Evolutionary conservation across 2,888 invertebrate species (phyloP).

Genomic region (Cheilosia vulpina): DNA sequence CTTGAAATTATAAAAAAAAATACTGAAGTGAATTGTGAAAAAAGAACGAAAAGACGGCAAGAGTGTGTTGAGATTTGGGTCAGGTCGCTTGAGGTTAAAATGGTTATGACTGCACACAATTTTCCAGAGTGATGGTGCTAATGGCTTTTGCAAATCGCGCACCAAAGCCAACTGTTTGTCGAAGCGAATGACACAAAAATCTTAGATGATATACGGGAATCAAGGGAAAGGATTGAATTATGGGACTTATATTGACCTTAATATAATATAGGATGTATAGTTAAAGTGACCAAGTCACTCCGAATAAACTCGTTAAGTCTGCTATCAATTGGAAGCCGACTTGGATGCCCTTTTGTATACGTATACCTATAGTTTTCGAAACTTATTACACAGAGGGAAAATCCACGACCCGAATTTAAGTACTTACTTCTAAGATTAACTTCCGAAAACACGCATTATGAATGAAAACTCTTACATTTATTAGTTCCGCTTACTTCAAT

Average conservation of each 20-base stretch:
- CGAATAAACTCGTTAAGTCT: too few species aligned
- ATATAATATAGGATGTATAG: background rate
- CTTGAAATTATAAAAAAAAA: constrained; percentile 59
- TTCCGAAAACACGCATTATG: too few species aligned
- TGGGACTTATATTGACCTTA: constrained; percentile 16
- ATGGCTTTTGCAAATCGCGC: constrained; percentile 61
- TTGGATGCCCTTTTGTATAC: too few species aligned
- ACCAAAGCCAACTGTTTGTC: constrained; percentile 40
- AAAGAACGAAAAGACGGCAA: constrained; percentile 58
- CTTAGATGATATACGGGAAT: constrained; percentile 16
- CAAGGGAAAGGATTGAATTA: constrained; percentile 3
- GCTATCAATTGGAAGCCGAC: too few species aligned
- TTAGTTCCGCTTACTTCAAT: too few species aligned
- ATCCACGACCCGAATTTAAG: too few species aligned
- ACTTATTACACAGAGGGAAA: too few species aligned
- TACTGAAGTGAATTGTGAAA: constrained; percentile 51
- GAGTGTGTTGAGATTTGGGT: constrained; percentile 67
- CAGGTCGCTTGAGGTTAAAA: constrained; percentile 73
- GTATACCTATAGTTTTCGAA: too few species aligned
- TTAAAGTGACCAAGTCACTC: background rate
- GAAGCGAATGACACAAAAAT: constrained; percentile 43
- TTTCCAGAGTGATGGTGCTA: constrained; percentile 67
- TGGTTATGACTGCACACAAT: constrained; percentile 72
- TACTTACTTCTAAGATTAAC: too few species aligned
- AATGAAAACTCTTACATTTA: too few species aligned